Evolutionary conservation across 2,888 invertebrate species (phyloP), one percentile per base, ranked within the genome.

Genomic region (Deilephila elpenor): DNA sequence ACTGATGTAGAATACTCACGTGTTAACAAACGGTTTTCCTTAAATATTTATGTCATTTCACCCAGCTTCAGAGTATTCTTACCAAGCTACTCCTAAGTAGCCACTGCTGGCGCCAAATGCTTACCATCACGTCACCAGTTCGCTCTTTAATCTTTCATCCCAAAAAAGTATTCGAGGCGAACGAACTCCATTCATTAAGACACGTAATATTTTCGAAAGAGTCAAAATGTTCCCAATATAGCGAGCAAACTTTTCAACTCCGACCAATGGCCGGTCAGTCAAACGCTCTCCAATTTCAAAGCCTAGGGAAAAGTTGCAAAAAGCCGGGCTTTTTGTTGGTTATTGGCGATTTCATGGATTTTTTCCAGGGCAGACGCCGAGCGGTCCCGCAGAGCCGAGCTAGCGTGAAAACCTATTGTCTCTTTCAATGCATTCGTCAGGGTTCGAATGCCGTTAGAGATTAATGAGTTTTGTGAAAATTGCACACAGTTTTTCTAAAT

Each of bases 221-320:
- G 67, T 51, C 25, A 67, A 51, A 67, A 29, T 17, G 67, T 51
- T 67, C 67, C 25, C 67, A 25, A 51, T 67, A 67, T 51, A 67
- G 25, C 25, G 25, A 51, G 44, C 51, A 67, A 67, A 67, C 51
- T 67, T 67, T 67, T 67, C 25, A 51, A 25, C 44, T 51, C 17
- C 37, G 37, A 64, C 44, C 51, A 25, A 67, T 67, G 67, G 25
- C 67, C 25, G 67, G 51, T 51, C 67, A 51, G 67, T 67, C 67
- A 67, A 67, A 67, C 51, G 67, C 25, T 67, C 51, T 67, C 17
- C 67, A 67, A 67, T 67, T 67, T 67, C 67, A 67, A 67, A 25
- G 67, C 67, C 3, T 51, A 17, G 29, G 44, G 44, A 67, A 67
- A 67, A 67, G 67, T 67, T 25, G 51, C 44, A 67, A 67, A 67